Base-by-base conservation (phyloP, 2,888 invertebrate genomes). In the Drosophila austrosaltans region DNA sequence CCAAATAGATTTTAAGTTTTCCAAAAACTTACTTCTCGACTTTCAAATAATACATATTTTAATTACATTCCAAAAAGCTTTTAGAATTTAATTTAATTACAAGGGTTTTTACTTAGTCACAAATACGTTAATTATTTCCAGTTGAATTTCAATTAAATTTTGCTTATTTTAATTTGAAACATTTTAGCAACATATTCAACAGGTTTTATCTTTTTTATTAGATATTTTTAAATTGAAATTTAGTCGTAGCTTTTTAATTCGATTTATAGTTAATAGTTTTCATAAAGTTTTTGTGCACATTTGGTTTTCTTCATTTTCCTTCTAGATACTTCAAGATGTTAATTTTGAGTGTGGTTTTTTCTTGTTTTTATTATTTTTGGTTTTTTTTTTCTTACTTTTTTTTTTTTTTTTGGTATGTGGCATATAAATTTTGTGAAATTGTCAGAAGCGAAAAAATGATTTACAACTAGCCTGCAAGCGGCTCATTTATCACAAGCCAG, bases 401-500 rank as follows among this genome's bases (percentile, higher is more conserved):
- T 68, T 53, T 64, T 48, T 48, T 48, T 8, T 48, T 48, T 48
- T 22, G 3, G 48, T 48, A 48, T 48, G 72, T 66, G 74, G 74
- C 72, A 72, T 67, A 73, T 72, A 72, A 72, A 72, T 73, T 72
- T 72, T 72, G 72, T 73, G 67, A 62, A 67, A 67, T 72, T 72
- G 74, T 72, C 72, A 72, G 72, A 74, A 74, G 44, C 36, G 61
- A 59, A 67, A 69, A 66, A 65, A 73, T 81, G 83, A 81, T 81
- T 81, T 86, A 86, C 76, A 69, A 71, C 78, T 68, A 57, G 48
- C 61, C 66, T 64, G 80, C 67, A 69, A 59, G 56, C 69, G 59
- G 68, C 80, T 77, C 82, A 82, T 81, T 82, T 85, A 82, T 82
- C 86, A 85, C 39, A 57, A 57, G 57, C 57, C 48, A 48, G 48